Evolutionary conservation across 2,113 vertebrate species (phyloP), one percentile per base, ranked within the genome.

Genomic region (Colistium nudipinnis): DNA sequence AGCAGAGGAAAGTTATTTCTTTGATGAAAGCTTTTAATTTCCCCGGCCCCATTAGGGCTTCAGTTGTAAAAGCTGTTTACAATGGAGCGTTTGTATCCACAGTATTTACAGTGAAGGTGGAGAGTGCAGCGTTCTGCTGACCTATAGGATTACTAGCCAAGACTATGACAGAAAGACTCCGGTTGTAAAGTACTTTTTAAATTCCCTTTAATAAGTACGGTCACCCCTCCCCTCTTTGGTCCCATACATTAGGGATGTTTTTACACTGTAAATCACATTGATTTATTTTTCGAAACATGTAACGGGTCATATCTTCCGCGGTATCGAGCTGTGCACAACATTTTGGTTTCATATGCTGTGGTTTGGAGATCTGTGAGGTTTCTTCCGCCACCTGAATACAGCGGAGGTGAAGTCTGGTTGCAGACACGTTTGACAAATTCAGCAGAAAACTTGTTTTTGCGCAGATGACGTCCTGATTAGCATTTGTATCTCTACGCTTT

Each of bases 21-120:
- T 61, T 72, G 49, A 22, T 78, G 43, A 75, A 64, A 70, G 33
- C 41, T 54, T 61, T 16, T 67, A n/a, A 38, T 68, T 78, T 73
- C 27, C 14, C 68, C 36, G 22, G 61, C 49, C 38, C 16, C 52
- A 16, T 4, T 22, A 28, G 41, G 27, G 52, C n/a, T n/a, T 52
- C 27, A n/a, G 28, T 27, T 64, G 49, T 65, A 38, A 74, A n/a
- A 78, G 43, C 48, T 63, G 27, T 78, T 76, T 72, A 55, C 49
- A 68, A n/a, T 47, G 39, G 30, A 59, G 22, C 52, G 17, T 30
- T 52, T 61, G 39, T 62, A 22, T 52, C 31, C 66, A 67, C 70
- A 70, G 53, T 68, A 25, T 74, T 51, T 57, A n/a, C 47, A 63
- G 13, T 45, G 62, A 51, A 66, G 35, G 44, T 67, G 71, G 10